Evolutionary conservation across 2,888 invertebrate genomes (phyloP).

Genomic region (Drosophila differens): DNA sequence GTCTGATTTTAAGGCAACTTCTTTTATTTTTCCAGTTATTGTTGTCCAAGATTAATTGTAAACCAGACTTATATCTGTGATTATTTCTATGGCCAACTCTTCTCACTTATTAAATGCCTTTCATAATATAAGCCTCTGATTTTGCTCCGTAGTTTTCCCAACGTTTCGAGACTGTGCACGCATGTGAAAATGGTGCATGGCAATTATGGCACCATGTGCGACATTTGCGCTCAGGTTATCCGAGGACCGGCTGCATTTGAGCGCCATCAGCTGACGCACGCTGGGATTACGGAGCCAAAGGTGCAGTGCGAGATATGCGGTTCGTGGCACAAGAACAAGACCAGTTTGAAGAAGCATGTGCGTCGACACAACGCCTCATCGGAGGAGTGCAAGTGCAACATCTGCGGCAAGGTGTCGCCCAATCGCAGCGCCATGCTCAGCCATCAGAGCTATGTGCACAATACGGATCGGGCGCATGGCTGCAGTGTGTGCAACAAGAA

Average conservation of each 20-base stretch:
- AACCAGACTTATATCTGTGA: neutral
- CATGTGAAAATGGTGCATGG: conserved; percentile 80
- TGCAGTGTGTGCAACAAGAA: conserved; percentile 84
- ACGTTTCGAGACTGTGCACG: conserved; percentile 74
- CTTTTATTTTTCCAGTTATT: neutral
- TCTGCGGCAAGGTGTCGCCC: conserved; percentile 83
- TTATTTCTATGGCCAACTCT: neutral
- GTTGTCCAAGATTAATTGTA: neutral
- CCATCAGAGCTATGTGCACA: conserved; percentile 84
- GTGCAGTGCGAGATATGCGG: conserved; percentile 84
- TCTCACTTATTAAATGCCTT: neutral
- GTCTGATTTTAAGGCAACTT: no score
- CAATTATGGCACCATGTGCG: conserved; percentile 82
- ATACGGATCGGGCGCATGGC: conserved; percentile 77
- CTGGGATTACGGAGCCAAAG: conserved; percentile 80
- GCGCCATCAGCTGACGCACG: conserved; percentile 82
- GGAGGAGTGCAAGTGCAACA: conserved; percentile 78
- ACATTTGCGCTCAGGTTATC: conserved; percentile 84
- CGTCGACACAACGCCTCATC: conserved; percentile 80
- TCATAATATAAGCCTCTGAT: neutral
- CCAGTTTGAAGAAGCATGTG: conserved; percentile 84
- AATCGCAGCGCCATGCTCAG: conserved; percentile 83
- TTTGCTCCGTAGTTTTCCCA: conserved; percentile 74
- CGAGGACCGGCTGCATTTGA: conserved; percentile 83
- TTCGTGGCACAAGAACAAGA: conserved; percentile 84